Evolutionary conservation across 2,797 vertebrate genomes (phyloP).

Genomic region (Poeciliopsis gracilis): DNA sequence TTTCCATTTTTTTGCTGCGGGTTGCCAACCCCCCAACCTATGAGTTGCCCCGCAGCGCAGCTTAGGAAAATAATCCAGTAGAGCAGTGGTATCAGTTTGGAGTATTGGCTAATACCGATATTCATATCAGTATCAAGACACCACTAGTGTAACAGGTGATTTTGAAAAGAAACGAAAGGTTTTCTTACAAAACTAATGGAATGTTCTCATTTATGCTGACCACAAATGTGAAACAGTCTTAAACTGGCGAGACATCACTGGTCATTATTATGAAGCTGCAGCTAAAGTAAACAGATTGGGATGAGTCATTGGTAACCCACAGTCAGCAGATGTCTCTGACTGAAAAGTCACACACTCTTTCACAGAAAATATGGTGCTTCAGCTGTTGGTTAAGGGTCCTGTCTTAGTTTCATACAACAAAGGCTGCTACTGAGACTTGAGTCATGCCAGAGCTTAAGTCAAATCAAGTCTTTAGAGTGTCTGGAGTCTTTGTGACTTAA

Average conservation of each 20-base stretch:
- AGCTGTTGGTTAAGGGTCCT: background rate
- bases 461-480: background rate
- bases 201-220: background rate
- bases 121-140: too few species aligned
- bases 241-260: background rate
- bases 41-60: too few species aligned
- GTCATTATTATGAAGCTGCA: background rate
- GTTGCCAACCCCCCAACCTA: too few species aligned
- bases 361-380: background rate
- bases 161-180: too few species aligned
- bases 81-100: too few species aligned
- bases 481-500: background rate
- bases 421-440: background rate
- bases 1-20: too few species aligned
- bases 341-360: background rate
- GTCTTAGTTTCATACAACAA: background rate
- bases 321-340: background rate
- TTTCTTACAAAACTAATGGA: too few species aligned
- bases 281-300: background rate
- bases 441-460: background rate
- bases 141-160: too few species aligned
- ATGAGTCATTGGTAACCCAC: background rate
- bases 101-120: too few species aligned
- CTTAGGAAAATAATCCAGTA: too few species aligned
- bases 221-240: too few species aligned